Evolutionary conservation across 2,888 invertebrate genomes (phyloP).

Genomic region (Masnerella sp.): DNA sequence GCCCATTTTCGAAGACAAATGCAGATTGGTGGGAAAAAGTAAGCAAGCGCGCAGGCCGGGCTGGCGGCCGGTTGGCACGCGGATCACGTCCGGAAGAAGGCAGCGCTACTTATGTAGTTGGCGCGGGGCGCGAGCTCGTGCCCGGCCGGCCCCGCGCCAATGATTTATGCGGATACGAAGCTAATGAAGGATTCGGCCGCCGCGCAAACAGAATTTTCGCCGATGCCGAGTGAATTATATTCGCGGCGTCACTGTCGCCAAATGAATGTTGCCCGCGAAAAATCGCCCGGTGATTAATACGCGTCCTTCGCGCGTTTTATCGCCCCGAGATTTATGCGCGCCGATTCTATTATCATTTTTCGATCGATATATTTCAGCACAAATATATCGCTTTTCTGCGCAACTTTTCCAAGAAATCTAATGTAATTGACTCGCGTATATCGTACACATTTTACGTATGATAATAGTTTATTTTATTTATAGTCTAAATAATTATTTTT

Average conservation of each 20-base stretch:
- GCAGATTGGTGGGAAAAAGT: too few relatives aligned
- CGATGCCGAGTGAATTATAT: slow-evolving; percentile 53
- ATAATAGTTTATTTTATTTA: too few relatives aligned
- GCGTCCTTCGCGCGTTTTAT: slow-evolving; percentile 39
- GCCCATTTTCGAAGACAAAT: too few relatives aligned
- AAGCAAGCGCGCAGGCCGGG: too few relatives aligned
- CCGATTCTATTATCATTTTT: slow-evolving; percentile 38
- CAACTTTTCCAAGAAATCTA: too few relatives aligned
- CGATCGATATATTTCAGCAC: too few relatives aligned
- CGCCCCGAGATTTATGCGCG: slow-evolving; percentile 30
- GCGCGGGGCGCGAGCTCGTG: slow-evolving; percentile 26
- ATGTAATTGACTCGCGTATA: too few relatives aligned
- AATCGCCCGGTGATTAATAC: slow-evolving; percentile 42
- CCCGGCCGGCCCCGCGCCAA: slow-evolving; percentile 24
- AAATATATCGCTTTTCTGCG: too few relatives aligned
- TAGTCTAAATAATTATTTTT: too few relatives aligned
- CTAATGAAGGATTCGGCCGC: slow-evolving; percentile 52
- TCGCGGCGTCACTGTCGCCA: slow-evolving; percentile 44
- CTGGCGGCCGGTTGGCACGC: neutral
- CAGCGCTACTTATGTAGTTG: slow-evolving; percentile 51
- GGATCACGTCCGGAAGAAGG: slow-evolving; percentile 29
- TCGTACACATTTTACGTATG: too few relatives aligned
- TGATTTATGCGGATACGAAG: slow-evolving; percentile 53
- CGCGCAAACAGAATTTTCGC: slow-evolving; percentile 53
- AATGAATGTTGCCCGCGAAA: slow-evolving; percentile 42